phyloP scores from a whole-genome alignment of 2,888 invertebrate genomes.

The Phalera bucephala region DNA sequence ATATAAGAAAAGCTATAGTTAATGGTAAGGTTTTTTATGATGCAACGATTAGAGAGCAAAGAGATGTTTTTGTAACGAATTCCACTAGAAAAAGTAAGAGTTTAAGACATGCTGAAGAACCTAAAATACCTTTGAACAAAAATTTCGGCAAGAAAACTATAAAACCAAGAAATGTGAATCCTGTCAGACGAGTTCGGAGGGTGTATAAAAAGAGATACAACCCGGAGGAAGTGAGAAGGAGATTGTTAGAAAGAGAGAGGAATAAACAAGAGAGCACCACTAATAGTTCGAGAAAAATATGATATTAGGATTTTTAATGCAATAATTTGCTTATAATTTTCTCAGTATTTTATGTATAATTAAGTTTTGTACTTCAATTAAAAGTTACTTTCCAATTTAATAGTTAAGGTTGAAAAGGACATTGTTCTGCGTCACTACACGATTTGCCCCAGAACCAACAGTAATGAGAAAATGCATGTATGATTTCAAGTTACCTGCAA shows the following conservation, averaged over 20 bases:
- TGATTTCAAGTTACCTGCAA: no score
- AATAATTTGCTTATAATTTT: not conserved
- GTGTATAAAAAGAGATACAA: conserved; percentile 75
- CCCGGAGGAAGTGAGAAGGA: conserved; percentile 76
- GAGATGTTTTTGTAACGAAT: conserved; percentile 50
- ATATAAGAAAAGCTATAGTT: conserved; percentile 68
- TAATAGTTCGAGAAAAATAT: conserved; percentile 13
- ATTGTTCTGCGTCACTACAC: no score
- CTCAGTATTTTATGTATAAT: conserved; percentile 7
- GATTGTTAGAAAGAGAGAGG: conserved; percentile 71
- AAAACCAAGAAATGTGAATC: conserved; percentile 60
- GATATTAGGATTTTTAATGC: not conserved
- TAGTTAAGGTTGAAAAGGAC: no score
- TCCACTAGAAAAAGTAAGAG: conserved; percentile 47
- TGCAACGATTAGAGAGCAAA: conserved; percentile 68
- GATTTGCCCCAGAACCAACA: no score
- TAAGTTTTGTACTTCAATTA: conserved; percentile 10
- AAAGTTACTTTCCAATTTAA: no score
- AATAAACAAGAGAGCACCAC: conserved; percentile 42
- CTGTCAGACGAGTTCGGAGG: conserved; percentile 69
- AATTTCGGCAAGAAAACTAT: conserved; percentile 57
- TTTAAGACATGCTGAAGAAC: conserved; percentile 32
- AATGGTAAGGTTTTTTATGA: conserved; percentile 78
- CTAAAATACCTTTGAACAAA: conserved; percentile 44
- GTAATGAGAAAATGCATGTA: no score